Base-by-base conservation (phyloP, 2,113 vertebrate species). In the Alethe castanea region DNA sequence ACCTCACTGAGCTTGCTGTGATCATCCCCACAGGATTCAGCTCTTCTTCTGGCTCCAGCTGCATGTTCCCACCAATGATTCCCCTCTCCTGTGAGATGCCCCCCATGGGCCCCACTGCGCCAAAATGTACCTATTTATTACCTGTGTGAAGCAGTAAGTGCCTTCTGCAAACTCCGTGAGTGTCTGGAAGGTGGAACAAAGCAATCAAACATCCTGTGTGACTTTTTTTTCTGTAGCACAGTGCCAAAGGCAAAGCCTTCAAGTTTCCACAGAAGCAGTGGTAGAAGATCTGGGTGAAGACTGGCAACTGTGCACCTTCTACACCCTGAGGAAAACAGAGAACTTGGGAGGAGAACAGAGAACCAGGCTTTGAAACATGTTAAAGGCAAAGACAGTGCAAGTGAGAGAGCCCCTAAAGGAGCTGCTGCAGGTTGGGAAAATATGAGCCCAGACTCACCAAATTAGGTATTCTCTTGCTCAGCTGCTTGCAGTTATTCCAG, bases 1-100 rank as follows among this genome's bases (percentile, higher is more conserved):
- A 73, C 8, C 25, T 31, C 25, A 23, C 20, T 31, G 28, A 81
- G 19, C 11, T 59, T 3, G 0, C 35, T 54, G 33, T 25, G n/a
- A 42, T n/a, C 3, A 1, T 12, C 19, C 48, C 31, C 10, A 5
- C 11, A 28, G 35, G 22, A 50, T 25, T 17, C 0, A 0, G 4
- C 23, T 18, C 14, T 40, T 33, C 19, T 9, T n/a, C 28, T 36
- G 56, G 14, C 23, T 79, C 42, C 28, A 66, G 56, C 31, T 59
- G 31, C 29, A 33, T 11, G 9, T 38, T 67, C 48, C 47, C 29
- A 64, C 12, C 2, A 2, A 2, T 9, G 7, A 12, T 24, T 87
- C 22, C 26, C 6, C 22, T 62, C 11, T 54, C 25, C 12, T 40
- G 14, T 1, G 1, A 35, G 33, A 29, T 36, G 5, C 10, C 6